These are phyloP conservation scores for Dasyprocta punctata DNA, from an alignment of 2,113 vertebrate species.

Conservation along the genomic window DNA sequence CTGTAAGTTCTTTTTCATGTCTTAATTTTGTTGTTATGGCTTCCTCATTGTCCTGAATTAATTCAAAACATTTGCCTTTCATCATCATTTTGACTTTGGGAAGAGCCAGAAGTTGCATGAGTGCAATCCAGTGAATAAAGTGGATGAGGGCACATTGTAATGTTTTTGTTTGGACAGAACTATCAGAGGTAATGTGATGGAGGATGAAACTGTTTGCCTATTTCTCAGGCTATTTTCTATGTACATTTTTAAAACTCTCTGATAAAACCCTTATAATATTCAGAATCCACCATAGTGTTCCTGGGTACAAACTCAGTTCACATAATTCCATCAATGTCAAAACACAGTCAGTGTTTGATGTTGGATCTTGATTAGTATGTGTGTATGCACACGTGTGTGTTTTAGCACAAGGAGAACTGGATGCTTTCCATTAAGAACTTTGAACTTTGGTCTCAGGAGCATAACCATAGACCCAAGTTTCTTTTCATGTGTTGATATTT, in stretches of 20 bases:
- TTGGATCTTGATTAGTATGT: not conserved
- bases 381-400: not conserved
- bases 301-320: not conserved
- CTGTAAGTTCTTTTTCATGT: not conserved
- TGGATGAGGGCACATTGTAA: not conserved
- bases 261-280: not conserved
- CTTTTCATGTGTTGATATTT: too few relatives aligned
- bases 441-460: not conserved
- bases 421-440: not conserved
- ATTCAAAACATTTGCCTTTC: not conserved
- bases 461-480: too few relatives aligned
- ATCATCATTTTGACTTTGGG: not conserved
- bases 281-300: not conserved
- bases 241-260: not conserved
- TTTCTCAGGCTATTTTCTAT: not conserved
- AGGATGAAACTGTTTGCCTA: not conserved
- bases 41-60: not conserved
- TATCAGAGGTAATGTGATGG: not conserved
- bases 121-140: not conserved
- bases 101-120: not conserved
- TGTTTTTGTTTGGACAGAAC: not conserved
- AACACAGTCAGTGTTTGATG: not conserved
- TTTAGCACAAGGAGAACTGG: not conserved
- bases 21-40: not conserved
- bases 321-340: not conserved